phyloP scores from a whole-genome alignment of 1,140 invertebrate genomes.

The Drosophila repletoides region DNA sequence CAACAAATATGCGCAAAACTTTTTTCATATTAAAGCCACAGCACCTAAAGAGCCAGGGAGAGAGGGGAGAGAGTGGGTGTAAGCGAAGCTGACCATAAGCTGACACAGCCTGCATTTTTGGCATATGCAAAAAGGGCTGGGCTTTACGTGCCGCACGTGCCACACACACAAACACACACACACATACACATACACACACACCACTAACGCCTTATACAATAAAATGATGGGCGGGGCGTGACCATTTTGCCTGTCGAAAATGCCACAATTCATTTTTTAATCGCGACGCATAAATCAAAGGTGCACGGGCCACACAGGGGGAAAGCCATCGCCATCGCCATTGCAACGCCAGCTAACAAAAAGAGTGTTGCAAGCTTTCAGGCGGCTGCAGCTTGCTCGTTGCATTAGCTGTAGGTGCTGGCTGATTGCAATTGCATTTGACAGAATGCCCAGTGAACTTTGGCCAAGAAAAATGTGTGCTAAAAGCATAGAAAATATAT shows the following conservation, averaged over 20 bases:
- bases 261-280: slow-evolving; percentile 81
- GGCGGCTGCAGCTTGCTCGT: too few species aligned
- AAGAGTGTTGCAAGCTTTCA: slow-evolving; percentile 42
- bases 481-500: slow-evolving; percentile 14
- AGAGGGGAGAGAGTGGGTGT: not conserved
- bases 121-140: slow-evolving; percentile 48
- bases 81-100: slow-evolving; percentile 35
- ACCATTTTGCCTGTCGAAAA: slow-evolving; percentile 64
- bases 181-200: not conserved
- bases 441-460: slow-evolving; percentile 28
- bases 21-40: slow-evolving; percentile 52
- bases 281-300: slow-evolving; percentile 78
- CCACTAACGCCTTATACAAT: not conserved
- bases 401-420: slow-evolving; percentile 26
- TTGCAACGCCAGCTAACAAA: slow-evolving; percentile 25
- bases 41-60: not conserved
- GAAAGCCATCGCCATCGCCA: not conserved
- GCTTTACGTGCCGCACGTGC: slow-evolving; percentile 50
- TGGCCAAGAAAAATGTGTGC: slow-evolving; percentile 6
- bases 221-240: slow-evolving; percentile 43
- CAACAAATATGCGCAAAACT: slow-evolving; percentile 48
- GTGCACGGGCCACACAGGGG: slow-evolving; percentile 34
- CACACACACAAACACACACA: slow-evolving; percentile 17
- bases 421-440: slow-evolving; percentile 24
- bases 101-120: slow-evolving; percentile 43